Conservation (phyloP, 1,140 invertebrate genomes). For the Drosophila insularis region DNA sequence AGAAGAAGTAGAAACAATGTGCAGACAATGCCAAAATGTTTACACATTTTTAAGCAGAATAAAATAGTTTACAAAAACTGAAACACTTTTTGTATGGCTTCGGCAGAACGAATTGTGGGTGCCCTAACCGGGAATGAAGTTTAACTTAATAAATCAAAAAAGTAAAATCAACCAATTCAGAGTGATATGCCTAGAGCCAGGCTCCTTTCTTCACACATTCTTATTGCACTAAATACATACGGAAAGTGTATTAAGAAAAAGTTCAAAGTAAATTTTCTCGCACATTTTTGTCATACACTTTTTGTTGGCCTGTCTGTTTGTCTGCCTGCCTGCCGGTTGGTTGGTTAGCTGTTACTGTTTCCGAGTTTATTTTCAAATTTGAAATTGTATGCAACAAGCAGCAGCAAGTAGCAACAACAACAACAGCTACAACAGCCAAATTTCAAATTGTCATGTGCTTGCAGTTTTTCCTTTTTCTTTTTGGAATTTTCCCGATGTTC, state of each 20-base stretch:
- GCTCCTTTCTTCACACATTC: too few relatives aligned
- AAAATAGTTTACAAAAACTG: background rate
- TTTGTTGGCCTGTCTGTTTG: background rate
- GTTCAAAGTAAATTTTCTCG: slow-evolving; percentile 22
- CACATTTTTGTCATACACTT: slow-evolving; percentile 46
- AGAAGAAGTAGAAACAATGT: background rate
- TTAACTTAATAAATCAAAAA: too few relatives aligned
- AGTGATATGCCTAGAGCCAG: too few relatives aligned
- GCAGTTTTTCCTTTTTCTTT: slow-evolving; percentile 36
- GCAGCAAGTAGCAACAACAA: slow-evolving; percentile 24
- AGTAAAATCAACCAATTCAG: too few relatives aligned
- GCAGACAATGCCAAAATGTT: slow-evolving; percentile 6
- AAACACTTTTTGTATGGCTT: background rate
- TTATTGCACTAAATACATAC: too few relatives aligned
- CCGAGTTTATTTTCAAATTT: slow-evolving; percentile 64
- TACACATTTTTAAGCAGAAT: slow-evolving; percentile 3
- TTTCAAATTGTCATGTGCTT: slow-evolving; percentile 61
- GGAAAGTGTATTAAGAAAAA: slow-evolving; percentile 21
- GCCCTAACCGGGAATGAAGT: too few relatives aligned
- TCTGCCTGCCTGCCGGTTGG: background rate
- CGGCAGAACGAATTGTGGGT: too few relatives aligned
- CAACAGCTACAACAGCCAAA: slow-evolving; percentile 27
- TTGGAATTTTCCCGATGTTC: background rate
- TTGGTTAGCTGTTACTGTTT: slow-evolving; percentile 4
- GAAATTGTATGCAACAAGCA: slow-evolving; percentile 41